A percentile compares a stretch with the other conserved stretches of the same genome.
Conservation (phyloP, 1,140 invertebrate genomes). For the Aphidius gifuensis region DNA sequence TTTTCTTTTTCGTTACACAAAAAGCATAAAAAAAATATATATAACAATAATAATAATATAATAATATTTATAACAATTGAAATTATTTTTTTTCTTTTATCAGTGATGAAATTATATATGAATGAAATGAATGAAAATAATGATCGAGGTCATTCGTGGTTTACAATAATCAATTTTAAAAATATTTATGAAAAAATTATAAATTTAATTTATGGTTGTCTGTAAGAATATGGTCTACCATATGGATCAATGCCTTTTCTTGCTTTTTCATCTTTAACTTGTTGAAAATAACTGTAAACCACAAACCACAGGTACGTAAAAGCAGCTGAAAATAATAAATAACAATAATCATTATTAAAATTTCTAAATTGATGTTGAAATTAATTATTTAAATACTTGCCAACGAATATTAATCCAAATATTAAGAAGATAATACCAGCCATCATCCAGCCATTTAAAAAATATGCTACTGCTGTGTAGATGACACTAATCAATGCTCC, state of each 20-base stretch:
- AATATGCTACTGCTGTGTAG: conserved; percentile 71
- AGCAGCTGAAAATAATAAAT: conserved; percentile 57
- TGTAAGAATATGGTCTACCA: conserved; percentile 51
- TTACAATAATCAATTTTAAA: too few relatives aligned
- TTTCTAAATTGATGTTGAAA: conserved; percentile 7
- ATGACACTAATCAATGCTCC: conserved; percentile 71
- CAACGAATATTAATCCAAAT: conserved; percentile 60
- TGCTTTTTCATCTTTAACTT: conserved; percentile 65
- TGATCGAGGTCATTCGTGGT: too few relatives aligned
- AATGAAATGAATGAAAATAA: too few relatives aligned
- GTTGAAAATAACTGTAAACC: conserved; percentile 74
- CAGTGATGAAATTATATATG: too few relatives aligned
- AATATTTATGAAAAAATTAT: too few relatives aligned
- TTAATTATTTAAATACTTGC: conserved; percentile 50
- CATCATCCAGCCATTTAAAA: conserved; percentile 59
- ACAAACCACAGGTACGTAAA: conserved; percentile 75
- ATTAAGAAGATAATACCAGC: conserved; percentile 62
- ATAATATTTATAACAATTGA: too few relatives aligned
- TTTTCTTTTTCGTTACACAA: too few relatives aligned
- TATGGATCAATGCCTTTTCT: conserved; percentile 57
- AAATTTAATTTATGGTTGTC: conserved; percentile 37
- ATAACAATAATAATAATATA: too few relatives aligned
- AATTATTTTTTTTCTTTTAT: too few relatives aligned
- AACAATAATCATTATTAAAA: conserved; percentile 20
- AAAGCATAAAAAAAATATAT: too few relatives aligned